Evolutionary conservation across 2,888 invertebrate species (phyloP), one percentile per base, ranked within the genome.

Genomic region (Cryptocheilus praepositus): DNA sequence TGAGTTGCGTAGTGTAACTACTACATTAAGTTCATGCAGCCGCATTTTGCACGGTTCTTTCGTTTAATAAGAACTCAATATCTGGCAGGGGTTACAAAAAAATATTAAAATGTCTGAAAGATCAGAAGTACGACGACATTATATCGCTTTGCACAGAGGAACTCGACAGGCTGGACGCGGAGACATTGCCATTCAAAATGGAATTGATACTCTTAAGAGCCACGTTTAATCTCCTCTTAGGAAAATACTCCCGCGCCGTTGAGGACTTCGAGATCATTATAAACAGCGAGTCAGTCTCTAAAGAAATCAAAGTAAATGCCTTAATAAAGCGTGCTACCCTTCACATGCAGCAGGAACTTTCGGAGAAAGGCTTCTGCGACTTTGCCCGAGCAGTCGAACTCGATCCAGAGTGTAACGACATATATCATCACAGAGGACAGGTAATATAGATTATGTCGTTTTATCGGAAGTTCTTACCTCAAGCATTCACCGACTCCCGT

Each of bases 401-500:
- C 56, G 95, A 96, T 81, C 92, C 96, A 0, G 90, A 94, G 43
- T 96, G 95, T 87, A 92, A 95, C 21, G 98, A 98, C 87, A 93
- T 98, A 61, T 98, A 95, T 88, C 96, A 98, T 87, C 98, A 98
- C 85, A 91, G 97, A 72, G 98, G 97, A 59, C 92, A 93, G 89
- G 93, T 93, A 76, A 70, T 0, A 0, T 44, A 21, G 16, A n/a
- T n/a, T 7, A 28, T 28, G 4, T 5, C 7, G 28, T 3, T 28
- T 28, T 28, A 28, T 57, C 28, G n/a, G 49, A 21, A 1, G 18
- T 18, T 25, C 0, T 3, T 61, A 21, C 13, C 28, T 53, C 22
- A 57, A 15, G 58, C 3, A 15, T 59, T 66, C 45, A 0, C 28
- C 16, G 21, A 46, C 56, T 22, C 25, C 1, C 61, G n/a, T 56